These are phyloP conservation scores for Popillia japonica DNA, from an alignment of 1,140 invertebrate species.

Conservation along the genomic window DNA sequence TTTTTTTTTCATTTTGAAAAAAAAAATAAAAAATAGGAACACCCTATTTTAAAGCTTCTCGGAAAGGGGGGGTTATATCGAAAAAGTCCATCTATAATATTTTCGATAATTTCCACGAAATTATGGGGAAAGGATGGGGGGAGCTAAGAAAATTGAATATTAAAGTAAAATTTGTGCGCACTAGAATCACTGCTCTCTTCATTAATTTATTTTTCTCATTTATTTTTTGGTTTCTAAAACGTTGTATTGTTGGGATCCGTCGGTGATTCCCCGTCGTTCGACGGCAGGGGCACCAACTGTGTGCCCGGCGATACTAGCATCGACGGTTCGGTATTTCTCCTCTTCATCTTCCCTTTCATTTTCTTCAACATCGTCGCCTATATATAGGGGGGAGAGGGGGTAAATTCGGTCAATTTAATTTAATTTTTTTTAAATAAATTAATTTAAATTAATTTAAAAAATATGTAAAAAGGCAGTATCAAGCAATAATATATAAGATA, in stretches of 20 bases:
- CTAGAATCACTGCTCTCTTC: background rate
- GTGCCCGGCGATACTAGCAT: constrained; percentile 79
- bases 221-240: constrained; percentile 50
- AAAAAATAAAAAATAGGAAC: background rate
- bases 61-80: background rate
- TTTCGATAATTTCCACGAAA: background rate
- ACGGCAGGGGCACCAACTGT: constrained; percentile 64
- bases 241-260: constrained; percentile 59
- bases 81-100: too few species aligned
- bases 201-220: background rate
- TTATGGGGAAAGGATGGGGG: too few species aligned
- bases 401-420: background rate
- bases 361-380: constrained; percentile 89
- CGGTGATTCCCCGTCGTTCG: constrained; percentile 61
- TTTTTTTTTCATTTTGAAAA: too few species aligned
- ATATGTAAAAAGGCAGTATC: background rate
- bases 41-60: background rate
- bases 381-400: constrained; percentile 61
- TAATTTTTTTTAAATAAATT: constrained; percentile 20
- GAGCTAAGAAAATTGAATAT: background rate
- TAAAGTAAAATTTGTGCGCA: background rate
- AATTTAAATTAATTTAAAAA: background rate
- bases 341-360: constrained; percentile 93
- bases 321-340: constrained; percentile 90
- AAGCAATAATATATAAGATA: constrained; percentile 4